phyloP scores from a whole-genome alignment of 2,113 vertebrate genomes.

The Pyxicephalus adspersus region DNA sequence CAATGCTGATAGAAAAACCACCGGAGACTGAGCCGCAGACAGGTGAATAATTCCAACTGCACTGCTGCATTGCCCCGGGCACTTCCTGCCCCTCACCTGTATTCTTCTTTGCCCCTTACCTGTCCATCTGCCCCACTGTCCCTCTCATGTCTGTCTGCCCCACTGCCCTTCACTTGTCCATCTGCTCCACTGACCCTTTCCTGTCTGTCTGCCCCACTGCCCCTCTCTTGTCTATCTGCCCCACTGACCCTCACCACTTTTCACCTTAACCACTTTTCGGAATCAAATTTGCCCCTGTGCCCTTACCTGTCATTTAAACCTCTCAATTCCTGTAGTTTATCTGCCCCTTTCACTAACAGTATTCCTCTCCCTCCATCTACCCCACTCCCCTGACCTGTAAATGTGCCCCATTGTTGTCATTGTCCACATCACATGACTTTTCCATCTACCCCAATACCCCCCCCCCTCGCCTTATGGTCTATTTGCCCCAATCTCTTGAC shows the following conservation, averaged over 20 bases:
- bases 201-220: neutral
- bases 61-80: neutral
- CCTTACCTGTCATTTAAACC: neutral
- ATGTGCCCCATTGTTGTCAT: neutral
- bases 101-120: neutral
- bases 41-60: neutral
- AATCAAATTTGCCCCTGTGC: too few relatives aligned
- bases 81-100: neutral
- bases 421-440: neutral
- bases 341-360: too few relatives aligned
- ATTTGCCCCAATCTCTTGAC: too few relatives aligned
- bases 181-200: neutral
- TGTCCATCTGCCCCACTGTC: neutral
- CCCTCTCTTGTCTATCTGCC: neutral
- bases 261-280: too few relatives aligned
- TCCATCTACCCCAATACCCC: neutral
- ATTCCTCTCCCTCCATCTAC: too few relatives aligned
- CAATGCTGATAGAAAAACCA: constrained; percentile 6
- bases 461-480: too few relatives aligned
- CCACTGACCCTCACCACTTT: too few relatives aligned
- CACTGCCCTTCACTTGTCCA: neutral
- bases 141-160: neutral
- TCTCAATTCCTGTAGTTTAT: too few relatives aligned
- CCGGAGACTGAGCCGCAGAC: neutral
- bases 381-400: neutral